Evolutionary conservation across 1,140 invertebrate genomes (phyloP).

Genomic region (Drosophila chauvacae): DNA sequence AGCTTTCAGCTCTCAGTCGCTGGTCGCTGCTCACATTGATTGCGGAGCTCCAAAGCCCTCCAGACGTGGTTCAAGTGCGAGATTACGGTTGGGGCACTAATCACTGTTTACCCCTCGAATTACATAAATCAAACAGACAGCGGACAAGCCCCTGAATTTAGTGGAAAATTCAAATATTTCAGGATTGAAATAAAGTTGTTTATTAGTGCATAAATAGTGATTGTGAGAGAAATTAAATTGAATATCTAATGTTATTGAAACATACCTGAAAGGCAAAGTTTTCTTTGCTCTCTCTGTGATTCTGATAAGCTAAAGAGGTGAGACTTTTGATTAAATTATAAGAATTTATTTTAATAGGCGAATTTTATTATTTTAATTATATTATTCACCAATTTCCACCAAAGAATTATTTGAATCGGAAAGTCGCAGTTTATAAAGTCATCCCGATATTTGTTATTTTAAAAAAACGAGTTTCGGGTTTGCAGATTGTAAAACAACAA

Average conservation of each 20-base stretch:
- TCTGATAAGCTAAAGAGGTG: background rate
- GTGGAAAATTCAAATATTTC: background rate
- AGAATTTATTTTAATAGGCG: background rate
- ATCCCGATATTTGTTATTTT: no score
- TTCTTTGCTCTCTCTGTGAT: background rate
- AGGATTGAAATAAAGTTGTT: background rate
- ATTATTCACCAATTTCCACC: no score
- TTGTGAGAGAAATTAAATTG: background rate
- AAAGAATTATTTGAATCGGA: no score
- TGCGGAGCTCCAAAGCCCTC: slow-evolving; percentile 1
- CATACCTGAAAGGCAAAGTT: background rate
- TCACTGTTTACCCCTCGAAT: background rate
- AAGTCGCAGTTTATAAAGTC: no score
- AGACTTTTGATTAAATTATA: background rate
- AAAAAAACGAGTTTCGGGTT: no score
- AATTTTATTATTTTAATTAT: no score
- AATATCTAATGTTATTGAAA: no score
- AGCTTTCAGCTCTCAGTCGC: background rate
- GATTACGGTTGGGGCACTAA: slow-evolving; percentile 1
- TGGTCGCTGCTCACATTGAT: slow-evolving; percentile 21
- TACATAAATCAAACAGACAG: background rate
- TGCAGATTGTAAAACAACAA: no score
- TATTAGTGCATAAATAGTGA: background rate
- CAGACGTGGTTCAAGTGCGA: slow-evolving; percentile 18
- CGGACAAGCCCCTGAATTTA: slow-evolving; percentile 17